phyloP scores from a whole-genome alignment of 1,140 invertebrate genomes.

The Brachionus angularis region DNA sequence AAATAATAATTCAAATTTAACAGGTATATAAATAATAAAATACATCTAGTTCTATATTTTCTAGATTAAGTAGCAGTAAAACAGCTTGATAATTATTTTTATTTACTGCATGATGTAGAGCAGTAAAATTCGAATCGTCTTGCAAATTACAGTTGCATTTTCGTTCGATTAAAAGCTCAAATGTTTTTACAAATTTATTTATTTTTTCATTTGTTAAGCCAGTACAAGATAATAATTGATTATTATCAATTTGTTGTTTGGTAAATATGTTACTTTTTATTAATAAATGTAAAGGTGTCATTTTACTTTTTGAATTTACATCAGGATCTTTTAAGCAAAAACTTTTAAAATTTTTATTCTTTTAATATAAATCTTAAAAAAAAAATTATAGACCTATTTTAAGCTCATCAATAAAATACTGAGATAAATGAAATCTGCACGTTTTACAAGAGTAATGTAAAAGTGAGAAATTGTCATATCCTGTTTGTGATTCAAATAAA shows the following conservation, averaged over 20 bases:
- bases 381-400: neutral
- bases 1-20: neutral
- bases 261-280: conserved; percentile 9
- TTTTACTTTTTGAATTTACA: conserved; percentile 29
- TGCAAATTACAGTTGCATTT: conserved; percentile 4
- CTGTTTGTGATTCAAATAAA: neutral
- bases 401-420: neutral
- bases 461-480: conserved; percentile 25
- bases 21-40: neutral
- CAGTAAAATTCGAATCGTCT: conserved; percentile 8
- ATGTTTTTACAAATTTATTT: conserved; percentile 23
- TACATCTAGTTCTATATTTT: conserved; percentile 28
- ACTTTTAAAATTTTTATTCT: neutral
- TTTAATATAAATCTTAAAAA: neutral
- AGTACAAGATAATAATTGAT: neutral
- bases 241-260: neutral
- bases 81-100: conserved; percentile 33
- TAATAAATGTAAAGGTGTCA: conserved; percentile 24
- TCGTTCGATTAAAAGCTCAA: neutral
- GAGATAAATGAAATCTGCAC: neutral
- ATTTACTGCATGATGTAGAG: conserved; percentile 25
- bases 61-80: neutral
- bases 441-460: conserved; percentile 17
- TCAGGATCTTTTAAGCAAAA: conserved; percentile 10
- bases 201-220: neutral